Conservation (phyloP, 2,113 vertebrate genomes). For the Toxotes chatareus region DNA sequence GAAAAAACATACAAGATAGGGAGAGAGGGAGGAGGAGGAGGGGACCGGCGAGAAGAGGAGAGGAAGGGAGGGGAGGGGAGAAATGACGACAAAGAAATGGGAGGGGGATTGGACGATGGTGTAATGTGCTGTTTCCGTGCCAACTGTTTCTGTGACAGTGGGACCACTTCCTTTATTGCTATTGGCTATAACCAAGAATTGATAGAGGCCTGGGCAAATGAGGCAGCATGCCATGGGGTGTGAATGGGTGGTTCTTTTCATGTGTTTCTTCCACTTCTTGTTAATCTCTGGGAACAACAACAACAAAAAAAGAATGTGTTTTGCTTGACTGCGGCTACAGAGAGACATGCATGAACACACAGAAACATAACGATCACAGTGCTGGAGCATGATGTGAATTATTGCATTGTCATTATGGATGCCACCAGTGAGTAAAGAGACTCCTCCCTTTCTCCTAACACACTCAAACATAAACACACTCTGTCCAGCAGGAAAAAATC, state of each 20-base stretch:
- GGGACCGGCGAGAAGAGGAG: slow-evolving; percentile 45
- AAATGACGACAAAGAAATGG: slow-evolving; percentile 79
- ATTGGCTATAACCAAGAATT: slow-evolving; percentile 77
- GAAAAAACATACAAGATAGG: slow-evolving; percentile 77
- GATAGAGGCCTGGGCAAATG: slow-evolving; percentile 76
- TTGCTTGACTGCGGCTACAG: slow-evolving; percentile 8
- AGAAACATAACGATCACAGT: slow-evolving; percentile 18
- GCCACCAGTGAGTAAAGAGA: slow-evolving; percentile 62
- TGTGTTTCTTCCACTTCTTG: slow-evolving; percentile 35
- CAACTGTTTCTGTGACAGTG: slow-evolving; percentile 86
- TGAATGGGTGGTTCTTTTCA: slow-evolving; percentile 54
- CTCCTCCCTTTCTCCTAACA: slow-evolving; percentile 49
- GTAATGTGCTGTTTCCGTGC: slow-evolving; percentile 87
- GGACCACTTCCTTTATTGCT: slow-evolving; percentile 81
- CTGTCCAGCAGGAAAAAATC: slow-evolving; percentile 54
- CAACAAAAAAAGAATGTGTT: not conserved
- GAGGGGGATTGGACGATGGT: slow-evolving; percentile 83
- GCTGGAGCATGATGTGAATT: slow-evolving; percentile 37
- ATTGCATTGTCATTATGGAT: slow-evolving; percentile 64
- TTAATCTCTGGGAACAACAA: slow-evolving; percentile 40
- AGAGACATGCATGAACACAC: slow-evolving; percentile 26
- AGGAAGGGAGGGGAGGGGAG: slow-evolving; percentile 65
- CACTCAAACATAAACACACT: slow-evolving; percentile 49
- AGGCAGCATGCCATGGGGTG: slow-evolving; percentile 60
- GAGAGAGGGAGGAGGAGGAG: slow-evolving; percentile 66